Base-by-base conservation (phyloP, 1,140 invertebrate species). In the Doryteuthis pealeii region DNA sequence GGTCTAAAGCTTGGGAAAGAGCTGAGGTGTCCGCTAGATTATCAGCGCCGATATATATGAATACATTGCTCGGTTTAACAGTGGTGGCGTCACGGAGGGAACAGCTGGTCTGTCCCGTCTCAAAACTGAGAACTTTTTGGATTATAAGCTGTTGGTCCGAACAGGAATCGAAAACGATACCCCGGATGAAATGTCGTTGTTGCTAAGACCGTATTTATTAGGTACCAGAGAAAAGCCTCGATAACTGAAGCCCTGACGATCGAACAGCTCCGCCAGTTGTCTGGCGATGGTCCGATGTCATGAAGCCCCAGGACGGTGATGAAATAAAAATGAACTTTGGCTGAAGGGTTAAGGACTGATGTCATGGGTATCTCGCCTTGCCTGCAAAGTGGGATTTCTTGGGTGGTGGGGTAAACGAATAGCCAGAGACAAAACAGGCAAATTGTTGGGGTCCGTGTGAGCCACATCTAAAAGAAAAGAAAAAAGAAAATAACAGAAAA, bases 171-270 rank as follows among this genome's bases (percentile, higher is more conserved):
- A 84, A 79, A 4, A 77, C 79, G n/a, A 85, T 73, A 8, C 80
- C 84, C 83, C 82, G 33, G 82, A 75, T 43, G 70, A 68, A 3
- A 84, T 71, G 32, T 71, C 33, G 40, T 26, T 49, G 32, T 30
- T n/a, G 45, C 22, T 72, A 6, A 15, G 70, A 5, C 33, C 33
- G 69, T 78, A 80, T 22, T 78, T 77, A 79, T 75, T n/a, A 85
- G 77, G 3, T 78, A 79, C 83, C 83, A 86, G 32, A 84, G 74
- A 58, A 86, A 86, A n/a, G 83, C 83, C 76, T 85, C 80, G 14
- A 78, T 45, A 54, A 82, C 79, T n/a, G 79, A 71, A 35, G 81
- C 71, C 18, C 81, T 79, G 8, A 74, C 58, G 22, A 75, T 35
- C 18, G 74, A 54, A 22, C 79, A 18, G 12, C 66, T 67, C 0